These are phyloP conservation scores for Lordiphosa mommai DNA, from an alignment of 1,140 invertebrate species.

Conservation along the genomic window DNA sequence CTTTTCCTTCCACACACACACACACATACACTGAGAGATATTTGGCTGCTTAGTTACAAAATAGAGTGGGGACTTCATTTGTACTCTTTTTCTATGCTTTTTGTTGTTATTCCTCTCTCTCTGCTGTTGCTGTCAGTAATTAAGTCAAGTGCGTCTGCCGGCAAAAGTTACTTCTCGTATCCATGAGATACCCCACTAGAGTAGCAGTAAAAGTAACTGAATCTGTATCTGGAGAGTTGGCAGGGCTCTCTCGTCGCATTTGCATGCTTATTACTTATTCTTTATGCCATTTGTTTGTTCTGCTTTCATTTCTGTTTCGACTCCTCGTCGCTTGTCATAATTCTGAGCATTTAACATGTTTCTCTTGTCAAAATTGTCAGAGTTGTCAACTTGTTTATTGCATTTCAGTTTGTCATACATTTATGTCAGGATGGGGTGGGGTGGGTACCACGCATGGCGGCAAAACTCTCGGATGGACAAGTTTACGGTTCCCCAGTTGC, in stretches of 20 bases:
- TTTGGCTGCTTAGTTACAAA: too few relatives aligned
- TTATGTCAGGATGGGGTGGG: background rate
- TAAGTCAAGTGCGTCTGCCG: constrained; percentile 37
- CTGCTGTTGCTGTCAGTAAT: constrained; percentile 32
- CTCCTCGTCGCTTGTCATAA: constrained; percentile 53
- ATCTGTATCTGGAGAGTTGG: constrained; percentile 43
- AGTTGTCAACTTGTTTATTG: constrained; percentile 67
- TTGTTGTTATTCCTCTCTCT: too few relatives aligned
- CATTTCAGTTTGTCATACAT: constrained; percentile 56
- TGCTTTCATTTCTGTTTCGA: constrained; percentile 26
- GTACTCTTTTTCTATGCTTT: too few relatives aligned
- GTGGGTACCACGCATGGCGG: background rate
- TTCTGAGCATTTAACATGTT: constrained; percentile 62
- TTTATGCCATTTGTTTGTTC: constrained; percentile 47
- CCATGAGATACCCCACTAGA: constrained; percentile 25
- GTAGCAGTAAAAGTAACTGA: constrained; percentile 8
- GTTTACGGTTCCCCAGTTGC: constrained; percentile 16
- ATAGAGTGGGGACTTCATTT: too few relatives aligned
- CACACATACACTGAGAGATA: too few relatives aligned
- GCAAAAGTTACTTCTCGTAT: constrained; percentile 48
- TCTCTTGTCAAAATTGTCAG: constrained; percentile 66
- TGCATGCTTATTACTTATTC: constrained; percentile 61
- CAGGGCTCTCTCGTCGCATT: constrained; percentile 22
- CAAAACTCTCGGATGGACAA: constrained; percentile 24
- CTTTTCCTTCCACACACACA: too few relatives aligned